A percentile compares a stretch with the other conserved stretches of the same genome.
Conservation (phyloP, 2,888 invertebrate genomes). For the Piscicola geometra region DNA sequence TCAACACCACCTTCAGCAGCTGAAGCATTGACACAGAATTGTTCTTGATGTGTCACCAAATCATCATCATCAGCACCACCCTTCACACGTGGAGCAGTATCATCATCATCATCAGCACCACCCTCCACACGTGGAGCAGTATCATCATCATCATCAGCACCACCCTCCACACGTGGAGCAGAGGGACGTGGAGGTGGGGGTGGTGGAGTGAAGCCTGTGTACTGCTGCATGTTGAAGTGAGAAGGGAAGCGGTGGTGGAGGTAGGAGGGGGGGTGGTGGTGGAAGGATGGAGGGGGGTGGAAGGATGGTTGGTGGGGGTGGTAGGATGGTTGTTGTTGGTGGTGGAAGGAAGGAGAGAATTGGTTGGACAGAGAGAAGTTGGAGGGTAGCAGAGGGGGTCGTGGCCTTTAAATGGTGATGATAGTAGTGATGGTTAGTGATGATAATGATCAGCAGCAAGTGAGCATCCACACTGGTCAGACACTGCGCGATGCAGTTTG, state of each 20-base stretch:
- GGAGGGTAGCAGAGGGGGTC: conserved; percentile 27
- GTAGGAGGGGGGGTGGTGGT: conserved; percentile 28
- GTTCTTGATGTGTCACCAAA: too few relatives aligned
- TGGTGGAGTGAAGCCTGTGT: too few relatives aligned
- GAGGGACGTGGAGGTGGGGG: conserved; percentile 31
- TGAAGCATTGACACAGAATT: too few relatives aligned
- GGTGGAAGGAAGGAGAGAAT: not conserved
- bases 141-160: conserved; percentile 8
- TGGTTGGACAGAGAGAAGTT: not conserved
- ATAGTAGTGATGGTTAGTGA: conserved; percentile 7
- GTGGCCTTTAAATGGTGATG: not conserved
- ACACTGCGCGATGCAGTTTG: too few relatives aligned
- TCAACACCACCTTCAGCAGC: not conserved
- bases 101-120: too few relatives aligned
- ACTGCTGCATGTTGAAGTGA: too few relatives aligned
- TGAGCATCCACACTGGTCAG: too few relatives aligned
- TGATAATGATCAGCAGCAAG: not conserved
- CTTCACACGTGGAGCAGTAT: too few relatives aligned
- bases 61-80: too few relatives aligned
- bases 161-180: not conserved
- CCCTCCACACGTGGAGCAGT: not conserved
- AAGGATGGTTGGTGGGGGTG: not conserved
- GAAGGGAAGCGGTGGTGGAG: too few relatives aligned
- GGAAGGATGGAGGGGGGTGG: conserved; percentile 28
- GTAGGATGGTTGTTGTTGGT: not conserved